Evolutionary conservation across 2,888 invertebrate genomes (phyloP).

Genomic region (Eurytoma californica): DNA sequence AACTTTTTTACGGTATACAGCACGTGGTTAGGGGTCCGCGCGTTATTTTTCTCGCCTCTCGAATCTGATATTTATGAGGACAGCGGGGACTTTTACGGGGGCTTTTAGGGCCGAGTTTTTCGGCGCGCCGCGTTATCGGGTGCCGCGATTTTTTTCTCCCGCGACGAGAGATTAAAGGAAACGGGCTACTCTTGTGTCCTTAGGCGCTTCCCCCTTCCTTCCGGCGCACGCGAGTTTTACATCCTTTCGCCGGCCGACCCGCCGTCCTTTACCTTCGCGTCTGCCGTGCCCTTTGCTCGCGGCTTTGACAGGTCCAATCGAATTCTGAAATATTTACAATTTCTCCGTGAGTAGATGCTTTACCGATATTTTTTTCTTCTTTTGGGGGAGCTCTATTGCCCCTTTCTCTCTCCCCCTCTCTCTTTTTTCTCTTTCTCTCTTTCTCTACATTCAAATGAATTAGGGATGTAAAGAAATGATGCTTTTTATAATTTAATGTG

Average conservation of each 20-base stretch:
- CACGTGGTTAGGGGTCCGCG: slow-evolving; percentile 40
- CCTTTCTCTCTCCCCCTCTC: not conserved
- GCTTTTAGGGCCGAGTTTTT: slow-evolving; percentile 43
- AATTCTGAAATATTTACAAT: slow-evolving; percentile 45
- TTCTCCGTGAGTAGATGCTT: not conserved
- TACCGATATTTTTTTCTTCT: not conserved
- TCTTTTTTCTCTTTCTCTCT: too few relatives aligned
- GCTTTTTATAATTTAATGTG: too few relatives aligned
- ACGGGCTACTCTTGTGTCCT: not conserved
- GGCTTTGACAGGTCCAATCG: slow-evolving; percentile 46
- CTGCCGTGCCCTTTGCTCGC: slow-evolving; percentile 8
- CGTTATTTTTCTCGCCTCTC: slow-evolving; percentile 40
- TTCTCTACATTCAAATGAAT: too few relatives aligned
- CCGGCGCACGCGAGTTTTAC: slow-evolving; percentile 18
- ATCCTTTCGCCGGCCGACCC: slow-evolving; percentile 6
- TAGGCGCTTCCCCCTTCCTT: not conserved
- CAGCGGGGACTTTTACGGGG: slow-evolving; percentile 39
- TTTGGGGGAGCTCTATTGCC: not conserved
- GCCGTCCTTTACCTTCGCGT: not conserved
- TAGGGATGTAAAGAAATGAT: too few relatives aligned
- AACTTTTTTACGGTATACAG: not conserved
- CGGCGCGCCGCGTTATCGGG: not conserved
- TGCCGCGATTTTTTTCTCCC: slow-evolving; percentile 32
- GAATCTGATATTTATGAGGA: slow-evolving; percentile 52
- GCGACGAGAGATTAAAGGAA: slow-evolving; percentile 43